Base-by-base conservation (phyloP, 2,113 vertebrate species). In the Megaleporinus macrocephalus region DNA sequence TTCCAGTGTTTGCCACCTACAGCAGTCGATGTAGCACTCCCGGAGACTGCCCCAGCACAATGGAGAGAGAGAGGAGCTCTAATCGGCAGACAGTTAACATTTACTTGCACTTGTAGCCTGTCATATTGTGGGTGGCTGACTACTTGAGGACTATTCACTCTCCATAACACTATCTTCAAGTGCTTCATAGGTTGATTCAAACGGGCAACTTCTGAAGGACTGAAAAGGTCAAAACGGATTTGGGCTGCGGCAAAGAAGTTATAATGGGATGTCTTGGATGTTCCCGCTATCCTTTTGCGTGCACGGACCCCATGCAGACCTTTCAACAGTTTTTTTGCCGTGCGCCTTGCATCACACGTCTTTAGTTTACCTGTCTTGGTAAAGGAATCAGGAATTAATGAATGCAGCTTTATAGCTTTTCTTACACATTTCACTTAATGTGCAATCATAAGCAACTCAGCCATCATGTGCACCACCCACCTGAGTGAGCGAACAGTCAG, bases 111-210 rank as follows among this genome's bases (percentile, higher is more conserved):
- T 66, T 36, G 24, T 55, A 22, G 61, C 49, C 80, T 73, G 13
- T 68, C 22, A 75, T 36, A 30, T 29, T 20, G 62, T 82, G 70
- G 70, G 53, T 71, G 76, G 41, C 65, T 53, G 13, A 51, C 15
- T 41, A 27, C 65, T 61, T 20, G 47, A 79, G 63, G 27, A 29
- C 53, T n/a, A 27, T 71, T 41, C 27, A 18, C 27, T 73, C 22
- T 33, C 29, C 47, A 53, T 22, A n/a, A 36, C 29, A 47, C 11
- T 26, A 26, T 26, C 59, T 51, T 82, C 62, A 69, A 75, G 75
- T 73, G 30, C 53, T 74, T 33, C 30, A 36, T 65, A 78, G 69
- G 53, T 79, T 85, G 41, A 75, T 47, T 81, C 47, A 55, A 80
- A 55, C 59, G 49, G 53, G 20, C 53, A 33, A 76, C 57, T 61